phyloP scores from a whole-genome alignment of 37 sponge, comb jelly and placozoan genomes.

The Chondrosia reniformis region DNA sequence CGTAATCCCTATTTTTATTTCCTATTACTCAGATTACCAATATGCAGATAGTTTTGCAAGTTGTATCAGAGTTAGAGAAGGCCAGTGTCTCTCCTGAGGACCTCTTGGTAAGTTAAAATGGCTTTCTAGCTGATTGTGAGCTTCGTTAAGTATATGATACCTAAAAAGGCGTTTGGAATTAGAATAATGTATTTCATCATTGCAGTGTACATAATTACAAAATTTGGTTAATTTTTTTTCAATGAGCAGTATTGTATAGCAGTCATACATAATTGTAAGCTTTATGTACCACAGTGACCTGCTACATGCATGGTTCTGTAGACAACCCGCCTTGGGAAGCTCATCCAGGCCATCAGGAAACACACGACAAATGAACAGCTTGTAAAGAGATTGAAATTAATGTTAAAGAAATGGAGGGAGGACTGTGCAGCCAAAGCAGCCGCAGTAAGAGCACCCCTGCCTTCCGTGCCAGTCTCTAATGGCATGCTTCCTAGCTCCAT shows the following conservation, averaged over 20 bases:
- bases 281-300: background rate
- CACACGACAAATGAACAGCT: constrained; percentile 38
- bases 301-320: background rate
- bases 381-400: constrained; percentile 61
- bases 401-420: constrained; percentile 76
- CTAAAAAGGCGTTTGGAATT: too few species aligned
- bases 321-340: constrained; percentile 58
- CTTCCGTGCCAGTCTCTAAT: background rate
- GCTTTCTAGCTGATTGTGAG: too few species aligned
- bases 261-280: background rate
- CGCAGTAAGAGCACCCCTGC: background rate
- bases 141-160: too few species aligned
- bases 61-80: constrained; percentile 50
- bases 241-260: background rate
- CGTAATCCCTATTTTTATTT: background rate
- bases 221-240: too few species aligned
- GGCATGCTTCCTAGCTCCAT: background rate
- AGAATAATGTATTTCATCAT: too few species aligned
- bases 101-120: constrained; percentile 41
- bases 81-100: constrained; percentile 55
- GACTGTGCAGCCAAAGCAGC: too few species aligned
- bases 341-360: constrained; percentile 51
- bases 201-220: too few species aligned
- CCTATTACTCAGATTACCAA: constrained; percentile 48
- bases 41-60: constrained; percentile 39